Evolutionary conservation across 2,113 vertebrate species (phyloP).

Genomic region (Phylloscopus trochilus): DNA sequence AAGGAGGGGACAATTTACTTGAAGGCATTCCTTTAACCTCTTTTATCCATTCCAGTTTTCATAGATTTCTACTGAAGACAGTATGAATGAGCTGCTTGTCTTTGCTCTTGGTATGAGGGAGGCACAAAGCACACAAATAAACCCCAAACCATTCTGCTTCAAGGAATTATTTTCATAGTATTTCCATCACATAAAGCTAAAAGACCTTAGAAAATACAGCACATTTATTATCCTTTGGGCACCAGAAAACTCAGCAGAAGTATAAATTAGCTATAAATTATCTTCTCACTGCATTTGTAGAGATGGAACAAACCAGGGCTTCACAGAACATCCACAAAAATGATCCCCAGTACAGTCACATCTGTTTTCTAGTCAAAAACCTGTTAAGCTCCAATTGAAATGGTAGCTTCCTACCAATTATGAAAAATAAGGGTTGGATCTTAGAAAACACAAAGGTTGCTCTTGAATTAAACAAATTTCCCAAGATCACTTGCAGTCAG

Average conservation of each 20-base stretch:
- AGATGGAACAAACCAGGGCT: background rate
- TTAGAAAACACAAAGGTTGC: background rate
- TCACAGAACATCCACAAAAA: background rate
- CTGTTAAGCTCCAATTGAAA: background rate
- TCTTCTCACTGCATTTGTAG: background rate
- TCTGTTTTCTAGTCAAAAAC: background rate
- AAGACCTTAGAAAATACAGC: background rate
- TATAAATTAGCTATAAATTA: background rate
- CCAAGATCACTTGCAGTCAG: background rate
- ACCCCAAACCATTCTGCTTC: background rate
- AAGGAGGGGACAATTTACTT: background rate
- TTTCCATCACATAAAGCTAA: background rate
- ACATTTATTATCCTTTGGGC: background rate
- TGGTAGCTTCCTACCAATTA: background rate
- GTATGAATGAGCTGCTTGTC: background rate
- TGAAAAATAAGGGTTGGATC: background rate
- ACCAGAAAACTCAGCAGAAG: background rate
- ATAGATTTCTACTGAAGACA: background rate
- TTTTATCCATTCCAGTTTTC: background rate
- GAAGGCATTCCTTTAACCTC: background rate
- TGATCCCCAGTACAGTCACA: fast-evolving
- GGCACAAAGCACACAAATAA: background rate
- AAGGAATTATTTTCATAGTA: background rate
- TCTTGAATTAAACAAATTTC: background rate
- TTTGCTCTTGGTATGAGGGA: background rate